These are phyloP conservation scores for Zosterops japonicus DNA, from an alignment of 2,113 vertebrate genomes.

Conservation along the genomic window DNA sequence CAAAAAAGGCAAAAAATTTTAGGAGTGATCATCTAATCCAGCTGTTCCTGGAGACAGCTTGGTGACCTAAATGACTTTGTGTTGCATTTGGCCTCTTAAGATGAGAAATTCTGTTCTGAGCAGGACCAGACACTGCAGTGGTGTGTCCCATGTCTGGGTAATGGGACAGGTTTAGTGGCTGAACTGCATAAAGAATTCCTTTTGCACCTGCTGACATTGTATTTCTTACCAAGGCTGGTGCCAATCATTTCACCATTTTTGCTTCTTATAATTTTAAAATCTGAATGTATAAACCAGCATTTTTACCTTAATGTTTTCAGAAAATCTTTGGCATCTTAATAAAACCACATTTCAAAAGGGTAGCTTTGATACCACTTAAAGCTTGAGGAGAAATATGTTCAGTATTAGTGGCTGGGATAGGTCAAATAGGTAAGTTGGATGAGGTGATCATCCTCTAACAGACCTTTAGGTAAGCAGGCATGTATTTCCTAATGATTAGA, in stretches of 20 bases:
- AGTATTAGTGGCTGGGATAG: not conserved
- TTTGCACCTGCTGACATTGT: not conserved
- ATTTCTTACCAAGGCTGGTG: not conserved
- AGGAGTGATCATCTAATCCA: not conserved
- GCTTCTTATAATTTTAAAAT: not conserved
- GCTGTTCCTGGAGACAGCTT: not conserved
- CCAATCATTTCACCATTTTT: not conserved
- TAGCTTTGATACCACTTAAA: not conserved
- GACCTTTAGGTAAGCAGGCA: not conserved
- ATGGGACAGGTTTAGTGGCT: not conserved
- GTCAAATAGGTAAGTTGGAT: not conserved
- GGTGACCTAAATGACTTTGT: not conserved
- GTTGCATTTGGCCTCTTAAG: not conserved
- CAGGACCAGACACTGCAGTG: not conserved
- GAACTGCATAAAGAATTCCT: not conserved
- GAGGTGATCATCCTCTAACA: not conserved
- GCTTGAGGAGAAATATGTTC: not conserved
- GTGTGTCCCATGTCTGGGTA: fast-evolving
- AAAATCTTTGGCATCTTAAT: not conserved
- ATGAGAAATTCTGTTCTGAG: not conserved
- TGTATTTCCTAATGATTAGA: not conserved
- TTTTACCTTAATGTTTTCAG: not conserved
- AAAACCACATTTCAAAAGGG: not conserved
- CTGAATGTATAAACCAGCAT: not conserved
- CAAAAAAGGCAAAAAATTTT: not conserved